Conservation (phyloP, 2,888 invertebrate genomes). For the Cactoblastis cactorum region DNA sequence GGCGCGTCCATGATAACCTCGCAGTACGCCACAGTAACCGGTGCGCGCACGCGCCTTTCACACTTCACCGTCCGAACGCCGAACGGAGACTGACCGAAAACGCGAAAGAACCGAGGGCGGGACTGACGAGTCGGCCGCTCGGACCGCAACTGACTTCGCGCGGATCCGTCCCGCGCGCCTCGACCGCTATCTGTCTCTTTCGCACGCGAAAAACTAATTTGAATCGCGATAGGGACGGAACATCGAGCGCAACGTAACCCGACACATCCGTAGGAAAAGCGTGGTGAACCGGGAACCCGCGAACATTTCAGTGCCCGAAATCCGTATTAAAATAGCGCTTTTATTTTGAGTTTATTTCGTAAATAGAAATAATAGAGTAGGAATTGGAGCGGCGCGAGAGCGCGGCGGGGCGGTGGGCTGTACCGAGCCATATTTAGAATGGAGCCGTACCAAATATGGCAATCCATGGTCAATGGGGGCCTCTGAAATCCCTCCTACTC, state of each 20-base stretch:
- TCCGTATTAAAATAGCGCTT: conserved; percentile 76
- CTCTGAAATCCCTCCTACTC: too few relatives aligned
- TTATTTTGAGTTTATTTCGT: conserved; percentile 78
- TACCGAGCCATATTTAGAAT: conserved; percentile 90
- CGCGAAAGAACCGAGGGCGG: conserved; percentile 75
- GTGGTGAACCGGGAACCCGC: conserved; percentile 63
- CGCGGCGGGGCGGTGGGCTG: conserved; percentile 81
- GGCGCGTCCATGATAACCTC: conserved; percentile 90
- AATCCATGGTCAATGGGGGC: conserved; percentile 88
- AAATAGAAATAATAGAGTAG: conserved; percentile 79
- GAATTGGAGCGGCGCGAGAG: conserved; percentile 65
- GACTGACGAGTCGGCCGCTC: conserved; percentile 80
- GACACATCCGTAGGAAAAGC: conserved; percentile 75
- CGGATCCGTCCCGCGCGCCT: conserved; percentile 63
- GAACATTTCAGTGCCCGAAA: conserved; percentile 73
- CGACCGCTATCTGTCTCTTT: conserved; percentile 67
- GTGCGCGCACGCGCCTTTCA: conserved; percentile 73
- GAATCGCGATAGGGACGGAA: conserved; percentile 49
- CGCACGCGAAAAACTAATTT: conserved; percentile 32
- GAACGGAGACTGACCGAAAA: conserved; percentile 78
- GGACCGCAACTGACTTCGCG: conserved; percentile 79
- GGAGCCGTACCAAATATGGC: conserved; percentile 90
- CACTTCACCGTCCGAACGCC: conserved; percentile 75
- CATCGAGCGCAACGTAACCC: conserved; percentile 61
- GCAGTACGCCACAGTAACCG: conserved; percentile 80